Base-by-base conservation (phyloP, 64 coral and sea anemone species). In the Pocillopora damicornis region DNA sequence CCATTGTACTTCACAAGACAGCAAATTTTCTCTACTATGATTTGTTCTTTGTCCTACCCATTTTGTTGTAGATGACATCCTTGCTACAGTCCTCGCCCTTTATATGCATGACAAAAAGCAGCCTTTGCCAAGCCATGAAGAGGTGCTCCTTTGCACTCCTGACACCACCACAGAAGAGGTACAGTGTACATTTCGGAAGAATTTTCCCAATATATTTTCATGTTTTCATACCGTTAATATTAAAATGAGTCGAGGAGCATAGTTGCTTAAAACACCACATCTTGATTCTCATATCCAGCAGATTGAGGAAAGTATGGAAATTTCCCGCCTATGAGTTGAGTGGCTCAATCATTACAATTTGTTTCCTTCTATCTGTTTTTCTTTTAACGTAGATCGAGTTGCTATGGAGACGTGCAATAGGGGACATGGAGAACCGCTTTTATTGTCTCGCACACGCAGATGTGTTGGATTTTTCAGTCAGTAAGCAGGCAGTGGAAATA, bases 401-500 rank as follows among this genome's bases (percentile, higher is more conserved):
- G 42, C 89, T 98, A 8, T 98, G 89, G 92, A 86, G 95, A 85
- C 95, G 95, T 64, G 92, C 87, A 26, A 90, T 63, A 35, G 86
- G 89, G 26, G 95, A 98, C 69, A 59, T 81, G 45, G 82, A 87
- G 18, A 80, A 79, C 22, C 77, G 85, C 45, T 88, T 98, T 35
- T 98, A 92, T 81, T 98, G 95, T 66, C 77, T 98, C 45, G 89
- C 89, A 15, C 89, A 94, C 61, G 92, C 95, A 5, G 95, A 98
- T 75, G 63, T 94, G 37, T 88, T 98, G 35, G 89, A 94, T 34
- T 98, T 94, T 59, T 86, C 83, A 72, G 89, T 98, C 73, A 94
- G 95, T 59, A 90, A 98, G 74, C 63, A 87, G 60, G 92, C 92
- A 77, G 87, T 94, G 2, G 89, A 88, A 16, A 63, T 79, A 79